Conservation (phyloP, 2,888 invertebrate species). For the Plutella xylostella region DNA sequence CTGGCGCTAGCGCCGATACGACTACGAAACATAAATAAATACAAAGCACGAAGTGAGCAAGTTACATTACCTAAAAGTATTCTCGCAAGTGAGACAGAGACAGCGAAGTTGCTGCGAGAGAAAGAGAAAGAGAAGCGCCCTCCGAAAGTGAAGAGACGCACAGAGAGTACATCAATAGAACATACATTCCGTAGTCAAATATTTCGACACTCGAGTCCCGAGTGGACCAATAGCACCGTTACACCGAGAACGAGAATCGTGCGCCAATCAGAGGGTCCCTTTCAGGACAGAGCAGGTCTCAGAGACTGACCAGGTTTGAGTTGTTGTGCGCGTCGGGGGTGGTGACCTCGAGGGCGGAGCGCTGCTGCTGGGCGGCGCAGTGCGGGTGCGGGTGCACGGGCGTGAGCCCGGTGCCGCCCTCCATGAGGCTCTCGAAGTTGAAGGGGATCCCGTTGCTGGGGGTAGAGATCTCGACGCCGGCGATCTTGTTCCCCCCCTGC, state of each 20-base stretch:
- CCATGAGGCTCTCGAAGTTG: slow-evolving; percentile 94
- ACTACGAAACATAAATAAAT: slow-evolving; percentile 35
- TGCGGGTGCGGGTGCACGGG: slow-evolving; percentile 76
- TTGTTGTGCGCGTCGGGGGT: slow-evolving; percentile 81
- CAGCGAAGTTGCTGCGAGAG: no score
- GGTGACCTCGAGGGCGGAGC: slow-evolving; percentile 76
- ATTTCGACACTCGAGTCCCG: slow-evolving; percentile 24
- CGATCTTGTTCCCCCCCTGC: slow-evolving; percentile 70
- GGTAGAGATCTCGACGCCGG: slow-evolving; percentile 87
- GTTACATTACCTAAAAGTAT: slow-evolving; percentile 35
- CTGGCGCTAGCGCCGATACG: slow-evolving; percentile 31
- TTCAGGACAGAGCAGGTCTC: slow-evolving; percentile 37
- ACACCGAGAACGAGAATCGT: not conserved
- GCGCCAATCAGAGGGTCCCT: slow-evolving; percentile 7
- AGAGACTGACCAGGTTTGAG: slow-evolving; percentile 88
- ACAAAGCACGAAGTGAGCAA: slow-evolving; percentile 60
- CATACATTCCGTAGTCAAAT: slow-evolving; percentile 22
- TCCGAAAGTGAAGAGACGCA: slow-evolving; percentile 10
- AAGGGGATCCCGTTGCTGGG: slow-evolving; percentile 90
- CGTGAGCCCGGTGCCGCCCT: slow-evolving; percentile 92
- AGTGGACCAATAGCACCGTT: slow-evolving; percentile 16
- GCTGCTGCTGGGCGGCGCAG: slow-evolving; percentile 81
- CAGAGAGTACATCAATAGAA: not conserved
- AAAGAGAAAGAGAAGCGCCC: no score
- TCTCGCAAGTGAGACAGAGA: no score